Percentiles rank a stretch among this genome's conserved stretches.
These are phyloP conservation scores for Lipotes vexillifer DNA, from an alignment of 2,113 vertebrate genomes.

Conservation along the genomic window DNA sequence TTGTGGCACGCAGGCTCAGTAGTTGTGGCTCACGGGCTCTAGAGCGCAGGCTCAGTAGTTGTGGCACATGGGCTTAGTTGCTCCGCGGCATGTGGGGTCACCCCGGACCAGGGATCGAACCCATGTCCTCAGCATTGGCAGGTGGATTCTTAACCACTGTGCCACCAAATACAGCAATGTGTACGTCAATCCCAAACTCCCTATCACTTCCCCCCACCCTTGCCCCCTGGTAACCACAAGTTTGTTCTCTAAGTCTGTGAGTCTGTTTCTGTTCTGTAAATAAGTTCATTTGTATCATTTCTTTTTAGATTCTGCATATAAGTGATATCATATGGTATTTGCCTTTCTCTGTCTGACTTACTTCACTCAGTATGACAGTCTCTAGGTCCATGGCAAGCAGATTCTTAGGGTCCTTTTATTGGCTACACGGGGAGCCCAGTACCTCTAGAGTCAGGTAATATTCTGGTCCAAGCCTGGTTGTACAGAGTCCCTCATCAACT, in stretches of 20 bases:
- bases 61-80: too few relatives aligned
- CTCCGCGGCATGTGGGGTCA: too few relatives aligned
- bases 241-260: background rate
- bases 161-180: background rate
- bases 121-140: too few relatives aligned
- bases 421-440: background rate
- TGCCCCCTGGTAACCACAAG: background rate
- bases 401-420: background rate
- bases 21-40: too few relatives aligned
- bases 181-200: accelerated
- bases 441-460: background rate
- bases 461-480: background rate
- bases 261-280: background rate
- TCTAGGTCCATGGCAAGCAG: background rate
- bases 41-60: too few relatives aligned
- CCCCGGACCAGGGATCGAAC: too few relatives aligned
- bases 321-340: accelerated
- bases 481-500: background rate
- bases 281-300: background rate
- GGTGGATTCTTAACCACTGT: too few relatives aligned
- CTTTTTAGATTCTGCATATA: too few relatives aligned
- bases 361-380: background rate
- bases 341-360: background rate
- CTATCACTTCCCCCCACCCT: too few relatives aligned
- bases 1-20: too few relatives aligned